phyloP scores from a whole-genome alignment of 1,140 invertebrate genomes.

The Cyrtorhinus lividipennis region DNA sequence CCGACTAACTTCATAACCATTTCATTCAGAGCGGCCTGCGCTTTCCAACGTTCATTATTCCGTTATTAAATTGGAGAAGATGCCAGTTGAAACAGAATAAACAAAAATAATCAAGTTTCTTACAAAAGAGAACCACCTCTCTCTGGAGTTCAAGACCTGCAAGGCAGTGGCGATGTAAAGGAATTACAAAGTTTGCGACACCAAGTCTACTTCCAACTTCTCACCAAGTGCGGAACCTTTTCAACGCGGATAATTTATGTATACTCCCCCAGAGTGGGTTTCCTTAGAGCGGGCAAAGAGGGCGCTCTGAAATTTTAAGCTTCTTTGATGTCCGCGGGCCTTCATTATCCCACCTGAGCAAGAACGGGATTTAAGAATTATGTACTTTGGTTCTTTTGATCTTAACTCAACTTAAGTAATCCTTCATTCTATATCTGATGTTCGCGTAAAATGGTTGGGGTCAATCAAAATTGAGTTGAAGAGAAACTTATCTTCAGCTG shows the following conservation, averaged over 20 bases:
- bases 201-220: neutral
- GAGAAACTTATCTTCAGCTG: no score
- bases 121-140: neutral
- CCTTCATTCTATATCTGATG: no score
- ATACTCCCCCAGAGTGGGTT: neutral
- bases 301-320: neutral
- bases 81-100: neutral
- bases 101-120: neutral
- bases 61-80: neutral
- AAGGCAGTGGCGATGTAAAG: neutral
- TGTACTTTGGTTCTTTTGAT: no score
- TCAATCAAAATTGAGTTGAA: no score
- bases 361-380: no score
- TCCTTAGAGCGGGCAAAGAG: neutral
- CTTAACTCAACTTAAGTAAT: no score
- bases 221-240: neutral
- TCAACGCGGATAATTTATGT: neutral
- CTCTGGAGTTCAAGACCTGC: no score
- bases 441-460: no score
- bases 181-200: neutral
- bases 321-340: neutral
- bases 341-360: neutral
- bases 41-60: no score
- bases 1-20: no score
- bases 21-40: no score